phyloP scores from a whole-genome alignment of 2,113 vertebrate species.

The Burhinus oedicnemus region DNA sequence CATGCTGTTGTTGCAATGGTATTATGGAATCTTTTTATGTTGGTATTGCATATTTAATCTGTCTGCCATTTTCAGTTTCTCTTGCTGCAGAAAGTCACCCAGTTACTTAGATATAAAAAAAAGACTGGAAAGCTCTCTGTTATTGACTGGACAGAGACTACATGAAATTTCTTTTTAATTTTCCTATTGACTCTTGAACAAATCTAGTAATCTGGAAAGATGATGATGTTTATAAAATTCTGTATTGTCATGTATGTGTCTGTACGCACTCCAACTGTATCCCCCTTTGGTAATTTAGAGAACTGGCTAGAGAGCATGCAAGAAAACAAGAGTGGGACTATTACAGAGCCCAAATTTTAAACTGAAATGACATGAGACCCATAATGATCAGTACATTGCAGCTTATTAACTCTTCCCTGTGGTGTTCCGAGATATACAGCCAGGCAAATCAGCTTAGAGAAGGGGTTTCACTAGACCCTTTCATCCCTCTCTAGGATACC shows the following conservation, averaged over 20 bases:
- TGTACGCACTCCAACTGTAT: background rate
- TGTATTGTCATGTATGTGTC: background rate
- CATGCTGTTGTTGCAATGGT: background rate
- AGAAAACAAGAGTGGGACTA: background rate
- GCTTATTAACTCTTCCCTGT: background rate
- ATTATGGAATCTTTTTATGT: background rate
- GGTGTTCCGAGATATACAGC: background rate
- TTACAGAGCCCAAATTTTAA: background rate
- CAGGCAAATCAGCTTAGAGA: background rate
- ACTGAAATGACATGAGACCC: background rate
- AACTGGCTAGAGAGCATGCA: background rate
- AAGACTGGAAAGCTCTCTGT: background rate
- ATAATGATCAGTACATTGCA: background rate
- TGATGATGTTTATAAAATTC: background rate
- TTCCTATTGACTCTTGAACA: background rate
- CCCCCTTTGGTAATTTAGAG: background rate
- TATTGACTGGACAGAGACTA: background rate
- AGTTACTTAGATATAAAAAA: background rate
- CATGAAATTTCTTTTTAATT: background rate
- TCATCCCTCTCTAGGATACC: background rate
- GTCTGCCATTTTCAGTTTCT: background rate
- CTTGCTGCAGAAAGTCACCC: background rate
- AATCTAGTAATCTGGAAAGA: constrained; percentile 35
- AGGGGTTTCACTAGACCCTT: background rate
- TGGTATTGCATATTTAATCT: background rate